These are phyloP conservation scores for Sebastes alutus DNA, from an alignment of 2,797 vertebrate species.

Conservation along the genomic window DNA sequence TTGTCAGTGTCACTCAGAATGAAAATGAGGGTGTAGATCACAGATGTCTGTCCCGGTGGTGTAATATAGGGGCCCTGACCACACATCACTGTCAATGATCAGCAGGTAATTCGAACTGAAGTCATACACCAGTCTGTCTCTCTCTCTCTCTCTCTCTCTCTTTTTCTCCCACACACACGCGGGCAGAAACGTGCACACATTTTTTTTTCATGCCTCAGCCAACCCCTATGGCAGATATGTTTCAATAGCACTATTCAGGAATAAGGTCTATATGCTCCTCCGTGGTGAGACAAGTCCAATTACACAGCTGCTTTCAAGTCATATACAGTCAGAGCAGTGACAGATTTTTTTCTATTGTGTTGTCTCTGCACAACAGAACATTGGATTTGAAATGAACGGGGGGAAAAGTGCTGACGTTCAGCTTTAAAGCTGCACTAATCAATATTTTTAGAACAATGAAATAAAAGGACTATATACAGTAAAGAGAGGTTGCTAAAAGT, in stretches of 20 bases:
- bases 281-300: neutral
- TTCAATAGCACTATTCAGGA: neutral
- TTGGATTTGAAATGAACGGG: neutral
- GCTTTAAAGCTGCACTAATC: neutral
- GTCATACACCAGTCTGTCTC: conserved; percentile 29
- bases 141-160: neutral
- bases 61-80: conserved; percentile 57
- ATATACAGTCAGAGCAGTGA: neutral
- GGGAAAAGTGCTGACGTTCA: neutral
- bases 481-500: neutral
- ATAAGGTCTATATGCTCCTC: neutral
- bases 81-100: conserved; percentile 67
- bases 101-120: conserved; percentile 49
- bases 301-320: neutral
- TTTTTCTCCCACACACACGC: neutral
- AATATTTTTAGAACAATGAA: neutral
- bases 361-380: neutral
- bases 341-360: neutral
- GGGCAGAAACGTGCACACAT: neutral
- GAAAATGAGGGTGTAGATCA: conserved; percentile 70
- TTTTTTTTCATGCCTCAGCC: neutral
- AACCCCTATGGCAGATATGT: neutral
- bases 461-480: neutral
- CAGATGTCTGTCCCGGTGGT: conserved; percentile 45
- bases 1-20: conserved; percentile 60